Evolutionary conservation across 2,797 vertebrate species (phyloP).

Genomic region (Gobionotothen gibberifrons): DNA sequence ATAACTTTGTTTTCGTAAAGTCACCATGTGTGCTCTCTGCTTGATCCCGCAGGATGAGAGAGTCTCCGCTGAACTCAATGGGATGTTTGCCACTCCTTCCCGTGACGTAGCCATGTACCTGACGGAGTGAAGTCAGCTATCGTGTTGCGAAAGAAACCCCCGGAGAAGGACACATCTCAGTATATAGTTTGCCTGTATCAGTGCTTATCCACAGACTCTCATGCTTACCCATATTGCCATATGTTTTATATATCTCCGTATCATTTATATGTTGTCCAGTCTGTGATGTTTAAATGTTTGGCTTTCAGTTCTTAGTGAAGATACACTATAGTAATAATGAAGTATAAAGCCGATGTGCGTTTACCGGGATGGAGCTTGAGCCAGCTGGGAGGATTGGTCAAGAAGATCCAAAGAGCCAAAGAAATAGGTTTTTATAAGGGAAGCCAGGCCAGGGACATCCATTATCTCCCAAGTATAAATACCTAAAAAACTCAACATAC

Average conservation of each 20-base stretch:
- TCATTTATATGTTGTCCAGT: conserved; percentile 26
- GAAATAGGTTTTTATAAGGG: conserved; percentile 59
- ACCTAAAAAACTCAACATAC: not conserved
- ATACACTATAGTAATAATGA: conserved; percentile 64
- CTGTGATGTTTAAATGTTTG: conserved; percentile 42
- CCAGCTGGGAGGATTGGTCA: conserved; percentile 26
- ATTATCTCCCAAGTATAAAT: conserved; percentile 10
- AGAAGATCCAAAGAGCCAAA: conserved; percentile 62
- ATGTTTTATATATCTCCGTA: conserved; percentile 41
- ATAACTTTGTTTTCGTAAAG: no score
- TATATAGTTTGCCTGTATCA: conserved; percentile 40
- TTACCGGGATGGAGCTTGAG: conserved; percentile 48
- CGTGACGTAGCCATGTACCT: conserved; percentile 47
- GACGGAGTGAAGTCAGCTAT: conserved; percentile 44
- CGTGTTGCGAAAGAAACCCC: conserved; percentile 25
- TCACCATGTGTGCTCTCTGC: not conserved
- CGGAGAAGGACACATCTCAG: conserved; percentile 10
- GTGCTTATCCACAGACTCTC: conserved; percentile 42
- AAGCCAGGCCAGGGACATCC: conserved; percentile 23
- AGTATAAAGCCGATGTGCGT: conserved; percentile 72
- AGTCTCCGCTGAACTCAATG: conserved; percentile 27
- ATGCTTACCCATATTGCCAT: not conserved
- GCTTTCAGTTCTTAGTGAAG: conserved; percentile 52
- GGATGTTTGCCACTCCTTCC: conserved; percentile 43
- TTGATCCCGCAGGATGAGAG: conserved; percentile 47